Percentiles rank a stretch among this genome's conserved stretches.
Conservation (phyloP, 2,113 vertebrate species). For the Cavia aperea region DNA sequence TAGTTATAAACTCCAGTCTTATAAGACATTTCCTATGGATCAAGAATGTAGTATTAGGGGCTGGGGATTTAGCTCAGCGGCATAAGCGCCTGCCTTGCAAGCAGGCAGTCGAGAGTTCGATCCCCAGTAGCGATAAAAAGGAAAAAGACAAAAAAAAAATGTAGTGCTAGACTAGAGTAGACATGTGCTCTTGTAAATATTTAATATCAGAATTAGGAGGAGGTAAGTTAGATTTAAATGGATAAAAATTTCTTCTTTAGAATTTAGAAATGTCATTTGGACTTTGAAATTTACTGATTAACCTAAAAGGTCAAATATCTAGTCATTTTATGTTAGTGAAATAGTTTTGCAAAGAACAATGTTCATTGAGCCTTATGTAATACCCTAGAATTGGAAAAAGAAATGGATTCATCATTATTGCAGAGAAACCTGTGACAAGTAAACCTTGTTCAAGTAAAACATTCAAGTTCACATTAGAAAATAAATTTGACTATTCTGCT, state of each 20-base stretch:
- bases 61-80: no score
- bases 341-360: background rate
- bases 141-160: background rate
- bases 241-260: background rate
- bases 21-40: background rate
- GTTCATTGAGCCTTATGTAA: background rate
- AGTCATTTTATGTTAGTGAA: background rate
- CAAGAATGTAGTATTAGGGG: background rate
- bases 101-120: no score
- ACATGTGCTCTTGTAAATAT: background rate
- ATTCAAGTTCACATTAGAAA: background rate
- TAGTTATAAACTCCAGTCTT: slow-evolving; percentile 15
- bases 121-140: no score
- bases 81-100: no score
- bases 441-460: background rate
- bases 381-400: background rate
- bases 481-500: background rate
- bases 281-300: background rate
- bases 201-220: background rate
- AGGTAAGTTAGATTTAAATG: background rate
- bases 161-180: background rate
- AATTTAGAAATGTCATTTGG: slow-evolving; percentile 5
- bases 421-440: background rate
- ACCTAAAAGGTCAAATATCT: background rate
- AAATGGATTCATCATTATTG: background rate